These are phyloP conservation scores for Dolichallabes microphthalmus DNA, from an alignment of 2,113 vertebrate genomes.

Conservation along the genomic window DNA sequence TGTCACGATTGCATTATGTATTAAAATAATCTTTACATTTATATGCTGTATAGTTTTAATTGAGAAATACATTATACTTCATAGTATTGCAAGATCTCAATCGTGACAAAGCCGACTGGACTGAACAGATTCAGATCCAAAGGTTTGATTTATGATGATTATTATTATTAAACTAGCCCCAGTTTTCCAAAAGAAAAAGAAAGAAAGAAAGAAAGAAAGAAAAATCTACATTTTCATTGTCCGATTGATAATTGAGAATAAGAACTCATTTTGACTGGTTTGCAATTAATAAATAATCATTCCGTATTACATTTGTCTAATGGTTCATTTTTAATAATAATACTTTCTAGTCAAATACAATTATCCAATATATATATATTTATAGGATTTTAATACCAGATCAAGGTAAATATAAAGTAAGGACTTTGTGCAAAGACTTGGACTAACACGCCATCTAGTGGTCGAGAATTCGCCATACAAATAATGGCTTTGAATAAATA, in stretches of 20 bases:
- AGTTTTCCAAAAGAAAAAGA: not conserved
- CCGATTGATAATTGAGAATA: not conserved
- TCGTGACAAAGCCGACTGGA: not conserved
- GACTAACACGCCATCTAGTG: slow-evolving; percentile 29
- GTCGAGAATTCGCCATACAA: not conserved
- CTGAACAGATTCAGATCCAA: not conserved
- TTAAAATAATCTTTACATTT: not conserved
- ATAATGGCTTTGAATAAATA: not conserved
- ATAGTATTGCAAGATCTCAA: not conserved
- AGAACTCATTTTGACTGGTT: not conserved
- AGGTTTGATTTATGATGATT: not conserved
- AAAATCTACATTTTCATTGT: not conserved
- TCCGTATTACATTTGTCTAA: not conserved
- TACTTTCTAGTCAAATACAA: not conserved
- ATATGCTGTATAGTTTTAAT: not conserved
- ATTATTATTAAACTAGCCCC: not conserved
- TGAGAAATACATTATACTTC: not conserved
- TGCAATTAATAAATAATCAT: not conserved
- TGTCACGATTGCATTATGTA: not conserved
- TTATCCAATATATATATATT: not conserved
- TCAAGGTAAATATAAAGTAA: not conserved
- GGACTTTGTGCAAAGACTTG: not conserved
- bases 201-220: not conserved
- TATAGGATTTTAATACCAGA: not conserved
- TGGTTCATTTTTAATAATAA: not conserved